Percentiles rank a stretch among this genome's conserved stretches.
phyloP scores from a whole-genome alignment of 2,113 vertebrate genomes.

The Callaeas wilsoni region DNA sequence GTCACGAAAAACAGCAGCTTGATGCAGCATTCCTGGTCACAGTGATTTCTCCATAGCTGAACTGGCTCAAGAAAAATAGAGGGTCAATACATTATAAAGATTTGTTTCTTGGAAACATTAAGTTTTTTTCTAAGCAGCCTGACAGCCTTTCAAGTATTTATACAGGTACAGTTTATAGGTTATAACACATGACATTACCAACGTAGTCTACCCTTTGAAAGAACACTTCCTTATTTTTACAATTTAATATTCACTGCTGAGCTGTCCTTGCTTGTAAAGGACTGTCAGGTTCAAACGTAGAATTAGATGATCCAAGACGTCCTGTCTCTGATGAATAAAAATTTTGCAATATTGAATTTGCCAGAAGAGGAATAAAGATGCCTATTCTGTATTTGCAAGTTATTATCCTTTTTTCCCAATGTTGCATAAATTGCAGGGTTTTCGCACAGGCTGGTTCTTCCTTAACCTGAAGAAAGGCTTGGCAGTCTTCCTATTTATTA shows the following conservation, averaged over 20 bases:
- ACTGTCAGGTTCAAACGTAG: constrained; percentile 37
- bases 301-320: constrained; percentile 29
- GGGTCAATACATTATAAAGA: not conserved
- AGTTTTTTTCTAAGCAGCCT: constrained; percentile 6
- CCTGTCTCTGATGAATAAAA: not conserved
- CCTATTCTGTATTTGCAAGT: not conserved
- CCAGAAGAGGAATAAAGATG: not conserved
- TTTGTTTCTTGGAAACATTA: not conserved
- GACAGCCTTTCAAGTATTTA: constrained; percentile 9
- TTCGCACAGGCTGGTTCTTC: not conserved
- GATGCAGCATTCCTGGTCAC: not conserved
- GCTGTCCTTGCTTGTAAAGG: constrained; percentile 17
- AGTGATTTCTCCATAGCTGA: not conserved
- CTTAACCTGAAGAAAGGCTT: not conserved
- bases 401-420: not conserved
- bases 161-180: not conserved
- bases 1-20: not conserved
- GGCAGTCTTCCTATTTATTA: not conserved
- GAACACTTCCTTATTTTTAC: not conserved
- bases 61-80: not conserved
- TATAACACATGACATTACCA: constrained; percentile 1
- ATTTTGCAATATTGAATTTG: not conserved
- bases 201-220: not conserved
- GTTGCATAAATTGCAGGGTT: not conserved
- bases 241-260: constrained; percentile 39